Percentiles rank a stretch among this genome's conserved stretches.
These are phyloP conservation scores for Scolopax bukidnonensis DNA, from an alignment of 2,797 vertebrate genomes.

Conservation along the genomic window DNA sequence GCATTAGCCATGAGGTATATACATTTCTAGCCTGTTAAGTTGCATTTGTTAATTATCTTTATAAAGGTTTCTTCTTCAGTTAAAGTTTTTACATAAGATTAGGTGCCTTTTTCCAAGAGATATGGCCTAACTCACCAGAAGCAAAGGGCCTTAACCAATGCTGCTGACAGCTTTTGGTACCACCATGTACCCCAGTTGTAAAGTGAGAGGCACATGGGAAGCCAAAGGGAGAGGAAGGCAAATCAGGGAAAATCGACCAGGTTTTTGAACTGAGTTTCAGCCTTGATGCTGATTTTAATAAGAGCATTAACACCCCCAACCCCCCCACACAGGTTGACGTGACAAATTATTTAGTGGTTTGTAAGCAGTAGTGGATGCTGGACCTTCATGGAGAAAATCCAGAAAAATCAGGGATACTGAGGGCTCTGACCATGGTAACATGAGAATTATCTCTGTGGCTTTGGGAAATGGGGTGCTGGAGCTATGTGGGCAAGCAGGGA, in stretches of 20 bases:
- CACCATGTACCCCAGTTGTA: not conserved
- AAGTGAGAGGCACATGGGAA: not conserved
- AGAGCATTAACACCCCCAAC: not conserved
- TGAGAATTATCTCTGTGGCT: not conserved
- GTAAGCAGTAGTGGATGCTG: not conserved
- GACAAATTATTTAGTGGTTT: not conserved
- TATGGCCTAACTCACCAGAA: not conserved
- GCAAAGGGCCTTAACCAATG: not conserved
- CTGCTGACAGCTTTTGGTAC: not conserved
- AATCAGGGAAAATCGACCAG: not conserved
- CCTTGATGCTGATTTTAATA: not conserved
- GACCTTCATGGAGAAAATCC: not conserved
- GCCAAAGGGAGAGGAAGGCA: not conserved
- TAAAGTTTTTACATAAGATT: not conserved
- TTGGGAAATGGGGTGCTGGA: not conserved
- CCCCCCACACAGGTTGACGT: not conserved
- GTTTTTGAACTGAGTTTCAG: not conserved
- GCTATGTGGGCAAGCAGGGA: not conserved
- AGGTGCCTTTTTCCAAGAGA: not conserved
- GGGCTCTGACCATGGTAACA: not conserved
- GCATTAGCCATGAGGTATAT: not conserved
- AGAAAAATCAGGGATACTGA: not conserved
- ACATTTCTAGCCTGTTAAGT: not conserved
- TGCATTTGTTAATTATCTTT: conserved; percentile 22
- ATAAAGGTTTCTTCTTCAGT: not conserved